Base-by-base conservation (phyloP, 2,797 vertebrate genomes). In the Propithecus deckenii region DNA sequence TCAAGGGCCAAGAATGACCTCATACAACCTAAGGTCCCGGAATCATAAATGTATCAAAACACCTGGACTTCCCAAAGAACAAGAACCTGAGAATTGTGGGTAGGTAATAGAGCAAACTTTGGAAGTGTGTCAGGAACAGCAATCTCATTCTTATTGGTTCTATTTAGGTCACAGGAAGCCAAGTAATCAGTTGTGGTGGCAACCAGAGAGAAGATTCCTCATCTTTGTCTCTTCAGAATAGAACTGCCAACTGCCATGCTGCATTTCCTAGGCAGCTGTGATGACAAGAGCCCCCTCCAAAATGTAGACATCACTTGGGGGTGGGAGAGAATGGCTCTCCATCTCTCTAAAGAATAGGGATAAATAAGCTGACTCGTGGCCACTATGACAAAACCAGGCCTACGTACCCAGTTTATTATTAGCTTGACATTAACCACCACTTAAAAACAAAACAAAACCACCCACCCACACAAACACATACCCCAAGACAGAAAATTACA, bases 401-500 rank as follows among this genome's bases (percentile, higher is more conserved):
- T 97, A 97, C 84, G 22, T 95, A 97, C 52, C 72, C 96, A 96
- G 97, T 97, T 96, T 98, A 98, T 98, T 98, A 98, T 98, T 97
- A 97, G 97, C 95, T 71, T 97, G 97, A 98, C 97, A 98, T 98
- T 98, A 98, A 98, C 89, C 93, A 96, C 95, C 93, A 98, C 92
- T 97, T 97, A 95, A 97, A 95, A 96, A 97, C 97, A 97, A 97
- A 95, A 95, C 96, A 95, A 98, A 98, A 96, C 90, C 75, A 96
- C 38, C 87, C 92, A 2, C 97, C 96, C 96, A 98, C 93, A 94
- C 97, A 98, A 96, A 97, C 94, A 97, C 84, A 92, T 67, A 97
- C 88, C 89, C 97, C 89, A 96, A 96, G 89, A 96, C 94, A 94
- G 97, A 97, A 98, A 97, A 98, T 97, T 97, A 97, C 86, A 97